Base-by-base conservation (phyloP, 2,113 vertebrate species). In the Benitochromis conjunctus region DNA sequence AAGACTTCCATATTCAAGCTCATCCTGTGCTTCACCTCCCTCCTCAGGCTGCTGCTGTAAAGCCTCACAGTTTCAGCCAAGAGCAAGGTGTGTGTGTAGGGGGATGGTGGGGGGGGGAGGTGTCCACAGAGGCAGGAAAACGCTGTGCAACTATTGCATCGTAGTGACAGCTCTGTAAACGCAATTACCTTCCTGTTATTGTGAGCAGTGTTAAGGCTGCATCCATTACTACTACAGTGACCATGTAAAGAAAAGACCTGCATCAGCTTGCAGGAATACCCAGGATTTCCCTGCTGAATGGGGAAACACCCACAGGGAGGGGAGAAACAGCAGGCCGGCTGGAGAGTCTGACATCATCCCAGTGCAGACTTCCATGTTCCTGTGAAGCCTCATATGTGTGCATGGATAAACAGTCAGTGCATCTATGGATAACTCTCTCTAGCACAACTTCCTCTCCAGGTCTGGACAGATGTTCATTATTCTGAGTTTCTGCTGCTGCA, bases 291-390 rank as follows among this genome's bases (percentile, higher is more conserved):
- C 94, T 81, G 36, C 79, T 90, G 91, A 89, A 92, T 71, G 91
- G 95, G 96, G 94, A 96, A 96, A 95, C 94, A 96, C 96, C 96
- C 91, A 55, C 93, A 93, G 91, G 95, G 92, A 86, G 90, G 92
- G 90, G 88, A 86, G 81, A 80, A 90, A 87, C 12, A 66, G 80
- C 82, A 85, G 79, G 89, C 91, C 53, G 79, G 89, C 92, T 93
- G 89, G 86, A 88, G 91, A 91, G 90, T 93, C 89, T 96, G 94
- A 95, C 94, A 94, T 95, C 94, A 94, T 93, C 80, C 60, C 82
- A 90, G 88, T 88, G 83, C 86, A 79, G 87, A 84, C 86, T 88
- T 92, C 81, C 86, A 91, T 94, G 94, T 94, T 94, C 48, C 85
- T 83, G 81, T 69, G 80, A 80, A 90, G 82, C 81, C 84, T 87